These are phyloP conservation scores for Tinamus major DNA, from an alignment of 2,797 vertebrate species.

Conservation along the genomic window DNA sequence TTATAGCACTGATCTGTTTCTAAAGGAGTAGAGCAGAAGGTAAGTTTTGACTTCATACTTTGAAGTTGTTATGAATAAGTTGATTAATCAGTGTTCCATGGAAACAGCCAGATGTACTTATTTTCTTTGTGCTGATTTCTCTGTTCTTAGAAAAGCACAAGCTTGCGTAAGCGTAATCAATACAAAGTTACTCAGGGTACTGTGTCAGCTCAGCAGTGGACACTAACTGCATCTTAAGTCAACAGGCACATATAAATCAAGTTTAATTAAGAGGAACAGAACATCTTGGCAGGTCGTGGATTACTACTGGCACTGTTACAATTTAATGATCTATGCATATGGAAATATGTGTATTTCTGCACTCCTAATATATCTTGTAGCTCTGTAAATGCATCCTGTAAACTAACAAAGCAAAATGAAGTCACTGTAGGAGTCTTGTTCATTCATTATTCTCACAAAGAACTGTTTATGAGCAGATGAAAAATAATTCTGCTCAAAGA, in stretches of 20 bases:
- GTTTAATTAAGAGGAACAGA: slow-evolving; percentile 59
- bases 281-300: slow-evolving; percentile 51
- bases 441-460: not conserved
- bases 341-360: slow-evolving; percentile 32
- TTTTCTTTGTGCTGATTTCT: slow-evolving; percentile 41
- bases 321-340: slow-evolving; percentile 64
- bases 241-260: slow-evolving; percentile 64
- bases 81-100: slow-evolving; percentile 29
- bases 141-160: slow-evolving; percentile 71
- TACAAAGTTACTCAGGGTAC: slow-evolving; percentile 70
- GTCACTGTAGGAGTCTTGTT: not conserved
- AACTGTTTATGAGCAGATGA: slow-evolving; percentile 13
- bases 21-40: slow-evolving; percentile 58
- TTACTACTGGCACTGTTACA: slow-evolving; percentile 53
- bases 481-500: slow-evolving; percentile 29
- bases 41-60: slow-evolving; percentile 59
- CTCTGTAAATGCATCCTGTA: not conserved
- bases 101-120: slow-evolving; percentile 35
- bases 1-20: slow-evolving; percentile 53
- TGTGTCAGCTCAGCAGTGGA: slow-evolving; percentile 54
- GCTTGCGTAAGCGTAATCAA: slow-evolving; percentile 54
- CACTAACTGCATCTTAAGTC: slow-evolving; percentile 56
- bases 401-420: not conserved
- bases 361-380: not conserved
- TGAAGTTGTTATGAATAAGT: slow-evolving; percentile 31